These are phyloP conservation scores for Drosophila carrolli DNA, from an alignment of 1,140 invertebrate genomes.

Conservation along the genomic window DNA sequence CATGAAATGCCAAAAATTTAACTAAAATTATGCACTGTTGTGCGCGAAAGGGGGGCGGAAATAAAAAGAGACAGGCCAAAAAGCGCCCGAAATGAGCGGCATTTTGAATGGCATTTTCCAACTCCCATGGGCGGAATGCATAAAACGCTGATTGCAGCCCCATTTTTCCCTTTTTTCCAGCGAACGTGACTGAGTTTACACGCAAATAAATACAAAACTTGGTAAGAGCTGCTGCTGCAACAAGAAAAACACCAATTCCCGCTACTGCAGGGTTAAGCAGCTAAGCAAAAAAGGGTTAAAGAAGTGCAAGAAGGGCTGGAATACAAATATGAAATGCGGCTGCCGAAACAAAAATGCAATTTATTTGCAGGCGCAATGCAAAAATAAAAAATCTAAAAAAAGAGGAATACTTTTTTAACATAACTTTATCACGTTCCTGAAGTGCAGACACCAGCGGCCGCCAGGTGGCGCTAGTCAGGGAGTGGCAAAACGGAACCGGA, in stretches of 20 bases:
- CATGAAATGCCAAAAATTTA: slow-evolving; percentile 76
- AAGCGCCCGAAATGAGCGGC: slow-evolving; percentile 31
- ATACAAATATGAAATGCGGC: slow-evolving; percentile 55
- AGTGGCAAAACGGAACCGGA: slow-evolving; percentile 63
- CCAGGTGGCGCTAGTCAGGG: slow-evolving; percentile 63
- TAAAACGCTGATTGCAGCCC: slow-evolving; percentile 73
- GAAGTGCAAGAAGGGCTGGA: slow-evolving; percentile 28
- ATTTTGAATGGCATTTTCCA: slow-evolving; percentile 23
- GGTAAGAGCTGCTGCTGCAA: slow-evolving; percentile 22
- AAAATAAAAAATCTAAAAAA: slow-evolving; percentile 7
- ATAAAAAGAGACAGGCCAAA: slow-evolving; percentile 34
- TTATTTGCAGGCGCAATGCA: slow-evolving; percentile 43
- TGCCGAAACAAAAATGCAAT: slow-evolving; percentile 72
- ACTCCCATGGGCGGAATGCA: slow-evolving; percentile 38
- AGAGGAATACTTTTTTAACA: not conserved
- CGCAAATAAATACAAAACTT: slow-evolving; percentile 69
- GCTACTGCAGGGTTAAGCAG: slow-evolving; percentile 56
- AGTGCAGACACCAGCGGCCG: slow-evolving; percentile 42
- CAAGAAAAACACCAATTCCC: slow-evolving; percentile 15
- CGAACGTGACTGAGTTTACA: slow-evolving; percentile 68
- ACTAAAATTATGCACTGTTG: slow-evolving; percentile 74
- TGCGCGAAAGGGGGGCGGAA: slow-evolving; percentile 5
- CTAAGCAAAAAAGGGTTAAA: slow-evolving; percentile 21
- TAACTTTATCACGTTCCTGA: slow-evolving; percentile 57
- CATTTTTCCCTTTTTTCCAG: not conserved